Evolutionary conservation across 92 coral and sea anemone genomes (phyloP).

Genomic region (Meandrina meandrites): DNA sequence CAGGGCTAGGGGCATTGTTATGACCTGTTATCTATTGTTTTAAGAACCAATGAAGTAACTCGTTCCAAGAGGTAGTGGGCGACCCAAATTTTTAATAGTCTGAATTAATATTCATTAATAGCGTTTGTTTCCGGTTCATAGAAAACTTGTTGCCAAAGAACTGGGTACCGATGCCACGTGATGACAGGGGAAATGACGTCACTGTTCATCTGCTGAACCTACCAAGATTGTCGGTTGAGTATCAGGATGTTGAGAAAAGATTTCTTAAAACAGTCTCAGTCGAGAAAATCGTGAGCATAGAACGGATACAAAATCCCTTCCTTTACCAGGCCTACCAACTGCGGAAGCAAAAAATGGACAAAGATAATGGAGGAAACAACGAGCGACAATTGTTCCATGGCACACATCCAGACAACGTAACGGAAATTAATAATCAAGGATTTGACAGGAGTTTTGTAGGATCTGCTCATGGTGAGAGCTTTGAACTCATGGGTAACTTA

Average conservation of each 20-base stretch:
- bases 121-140: not conserved
- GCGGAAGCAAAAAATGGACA: slow-evolving; percentile 47
- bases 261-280: slow-evolving; percentile 8
- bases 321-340: slow-evolving; percentile 49
- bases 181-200: slow-evolving; percentile 11
- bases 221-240: slow-evolving; percentile 26
- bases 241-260: slow-evolving; percentile 14
- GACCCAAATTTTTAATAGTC: too few relatives aligned
- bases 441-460: slow-evolving; percentile 47
- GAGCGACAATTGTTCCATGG: slow-evolving; percentile 47
- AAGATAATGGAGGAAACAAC: slow-evolving; percentile 23
- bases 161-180: slow-evolving; percentile 47
- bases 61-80: too few relatives aligned
- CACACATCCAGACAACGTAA: slow-evolving; percentile 13
- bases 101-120: too few relatives aligned
- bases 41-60: too few relatives aligned
- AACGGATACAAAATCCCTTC: slow-evolving; percentile 53
- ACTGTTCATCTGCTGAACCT: slow-evolving; percentile 36
- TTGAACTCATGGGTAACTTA: not conserved
- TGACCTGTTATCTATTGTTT: too few relatives aligned
- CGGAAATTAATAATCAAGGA: slow-evolving; percentile 25
- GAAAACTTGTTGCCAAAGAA: not conserved
- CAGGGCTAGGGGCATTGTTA: too few relatives aligned
- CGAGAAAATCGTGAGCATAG: slow-evolving; percentile 13
- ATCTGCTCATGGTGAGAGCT: not conserved